Percentiles rank a stretch among this genome's conserved stretches.
Conservation (phyloP, 2,888 invertebrate species). For the Tiliacea aurago region DNA sequence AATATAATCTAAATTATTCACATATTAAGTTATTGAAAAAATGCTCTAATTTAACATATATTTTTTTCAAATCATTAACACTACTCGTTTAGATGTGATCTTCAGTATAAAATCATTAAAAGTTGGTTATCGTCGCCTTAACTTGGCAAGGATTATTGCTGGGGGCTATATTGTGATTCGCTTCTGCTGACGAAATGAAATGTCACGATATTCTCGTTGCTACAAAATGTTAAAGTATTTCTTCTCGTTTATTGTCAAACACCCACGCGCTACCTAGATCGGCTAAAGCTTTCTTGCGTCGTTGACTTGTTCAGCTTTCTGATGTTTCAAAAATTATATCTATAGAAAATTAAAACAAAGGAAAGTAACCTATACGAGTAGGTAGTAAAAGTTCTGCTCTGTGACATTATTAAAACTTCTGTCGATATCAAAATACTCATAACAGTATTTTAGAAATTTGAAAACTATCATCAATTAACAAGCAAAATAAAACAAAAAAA, state of each 20-base stretch:
- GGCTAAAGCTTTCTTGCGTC: not conserved
- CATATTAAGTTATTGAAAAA: too few species aligned
- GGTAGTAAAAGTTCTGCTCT: not conserved
- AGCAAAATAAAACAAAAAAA: not conserved
- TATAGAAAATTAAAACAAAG: not conserved
- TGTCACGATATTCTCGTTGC: conserved; percentile 1
- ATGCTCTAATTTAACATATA: too few species aligned
- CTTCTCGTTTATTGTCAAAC: not conserved
- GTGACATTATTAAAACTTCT: not conserved
- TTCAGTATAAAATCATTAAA: too few species aligned
- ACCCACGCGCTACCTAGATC: not conserved
- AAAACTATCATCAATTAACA: not conserved
- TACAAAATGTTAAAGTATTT: not conserved
- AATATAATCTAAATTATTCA: too few species aligned
- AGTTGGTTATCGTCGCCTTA: too few species aligned
- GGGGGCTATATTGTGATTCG: conserved; percentile 7
- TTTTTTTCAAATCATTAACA: too few species aligned
- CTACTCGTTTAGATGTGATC: too few species aligned
- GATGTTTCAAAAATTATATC: not conserved
- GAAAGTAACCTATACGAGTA: not conserved
- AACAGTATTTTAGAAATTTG: not conserved
- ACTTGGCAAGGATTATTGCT: conserved; percentile 10
- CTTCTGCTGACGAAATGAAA: conserved; percentile 18
- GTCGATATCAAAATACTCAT: not conserved
- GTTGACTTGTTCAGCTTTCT: not conserved